Evolutionary conservation across 2,888 invertebrate genomes (phyloP).

Genomic region (Acrocera orbiculus): DNA sequence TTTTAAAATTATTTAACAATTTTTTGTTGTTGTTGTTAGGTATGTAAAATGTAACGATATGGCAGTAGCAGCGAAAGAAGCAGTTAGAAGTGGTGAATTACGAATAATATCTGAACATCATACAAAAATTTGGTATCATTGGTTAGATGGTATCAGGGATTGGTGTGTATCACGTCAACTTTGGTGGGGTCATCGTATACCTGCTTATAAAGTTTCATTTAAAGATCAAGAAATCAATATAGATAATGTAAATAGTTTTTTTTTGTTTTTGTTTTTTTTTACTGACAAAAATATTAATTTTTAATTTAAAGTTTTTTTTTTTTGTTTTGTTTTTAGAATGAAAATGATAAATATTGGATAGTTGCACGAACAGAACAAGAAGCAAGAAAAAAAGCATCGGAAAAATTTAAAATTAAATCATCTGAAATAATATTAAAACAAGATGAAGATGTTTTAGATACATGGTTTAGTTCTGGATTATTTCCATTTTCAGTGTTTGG

Average conservation of each 20-base stretch:
- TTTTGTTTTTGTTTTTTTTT: not conserved
- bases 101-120: conserved; percentile 82
- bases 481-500: conserved; percentile 95
- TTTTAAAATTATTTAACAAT: not conserved
- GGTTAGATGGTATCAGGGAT: conserved; percentile 92
- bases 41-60: conserved; percentile 78
- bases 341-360: conserved; percentile 53
- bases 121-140: conserved; percentile 84
- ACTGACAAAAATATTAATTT: not conserved
- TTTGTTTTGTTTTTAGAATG: conserved; percentile 19
- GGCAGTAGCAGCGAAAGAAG: conserved; percentile 70
- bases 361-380: conserved; percentile 55
- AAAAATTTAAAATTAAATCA: conserved; percentile 40
- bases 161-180: conserved; percentile 98
- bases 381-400: conserved; percentile 61
- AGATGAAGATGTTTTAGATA: conserved; percentile 95
- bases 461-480: conserved; percentile 96
- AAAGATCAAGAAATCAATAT: conserved; percentile 28
- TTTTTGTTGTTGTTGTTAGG: conserved; percentile 27
- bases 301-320: not conserved
- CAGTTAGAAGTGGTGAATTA: conserved; percentile 61
- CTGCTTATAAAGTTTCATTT: conserved; percentile 66
- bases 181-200: conserved; percentile 99
- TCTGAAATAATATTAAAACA: conserved; percentile 43
- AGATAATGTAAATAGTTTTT: conserved; percentile 22